Evolutionary conservation across 2,797 vertebrate genomes (phyloP).

Genomic region (Lindbergichthys nudifrons): DNA sequence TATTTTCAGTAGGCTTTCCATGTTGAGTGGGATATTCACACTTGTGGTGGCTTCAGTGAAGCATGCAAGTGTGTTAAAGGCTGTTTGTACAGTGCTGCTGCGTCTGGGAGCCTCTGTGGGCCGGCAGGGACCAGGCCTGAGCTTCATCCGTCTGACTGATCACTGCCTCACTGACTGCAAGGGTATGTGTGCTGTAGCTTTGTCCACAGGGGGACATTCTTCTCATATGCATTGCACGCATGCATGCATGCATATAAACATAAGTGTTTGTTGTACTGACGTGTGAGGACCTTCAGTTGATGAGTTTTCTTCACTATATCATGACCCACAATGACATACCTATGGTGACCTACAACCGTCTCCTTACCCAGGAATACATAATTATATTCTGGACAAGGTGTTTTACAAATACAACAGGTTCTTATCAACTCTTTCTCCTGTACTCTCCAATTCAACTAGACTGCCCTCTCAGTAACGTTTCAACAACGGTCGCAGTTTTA

Average conservation of each 20-base stretch:
- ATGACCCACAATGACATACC: background rate
- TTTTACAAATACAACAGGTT: background rate
- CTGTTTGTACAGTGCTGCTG: conserved; percentile 56
- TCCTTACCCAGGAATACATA: background rate
- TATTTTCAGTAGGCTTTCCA: conserved; percentile 61
- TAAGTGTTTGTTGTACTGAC: conserved; percentile 2
- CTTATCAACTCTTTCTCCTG: background rate
- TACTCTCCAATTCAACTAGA: background rate
- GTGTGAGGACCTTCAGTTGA: background rate
- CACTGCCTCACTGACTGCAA: conserved; percentile 44
- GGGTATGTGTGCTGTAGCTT: conserved; percentile 31
- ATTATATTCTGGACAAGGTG: background rate
- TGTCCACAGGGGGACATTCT: conserved; percentile 23
- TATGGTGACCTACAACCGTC: background rate
- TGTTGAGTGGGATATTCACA: conserved; percentile 72
- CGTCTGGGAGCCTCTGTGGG: conserved; percentile 54
- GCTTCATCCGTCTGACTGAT: conserved; percentile 61
- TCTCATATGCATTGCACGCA: conserved; percentile 19
- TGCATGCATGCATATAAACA: conserved; percentile 10
- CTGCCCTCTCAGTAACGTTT: too few relatives aligned
- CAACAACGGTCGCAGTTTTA: too few relatives aligned
- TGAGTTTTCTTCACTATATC: background rate
- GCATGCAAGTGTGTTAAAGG: conserved; percentile 77
- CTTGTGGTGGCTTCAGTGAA: conserved; percentile 67
- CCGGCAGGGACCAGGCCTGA: conserved; percentile 50